Evolutionary conservation across 2,113 vertebrate genomes (phyloP).

Genomic region (Cottus gobio): DNA sequence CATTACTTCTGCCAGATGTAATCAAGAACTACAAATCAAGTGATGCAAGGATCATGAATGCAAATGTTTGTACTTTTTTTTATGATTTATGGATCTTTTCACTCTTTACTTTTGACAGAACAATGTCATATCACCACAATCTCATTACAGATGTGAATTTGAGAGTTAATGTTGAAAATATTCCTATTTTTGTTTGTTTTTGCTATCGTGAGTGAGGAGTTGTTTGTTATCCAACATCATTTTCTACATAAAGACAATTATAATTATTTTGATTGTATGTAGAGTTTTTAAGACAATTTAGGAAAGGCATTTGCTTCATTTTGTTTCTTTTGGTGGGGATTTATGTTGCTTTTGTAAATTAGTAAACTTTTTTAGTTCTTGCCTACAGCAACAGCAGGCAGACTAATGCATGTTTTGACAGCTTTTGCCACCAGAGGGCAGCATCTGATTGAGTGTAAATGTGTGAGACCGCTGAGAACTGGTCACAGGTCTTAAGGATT

Average conservation of each 20-base stretch:
- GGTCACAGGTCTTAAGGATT: background rate
- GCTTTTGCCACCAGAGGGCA: conserved; percentile 28
- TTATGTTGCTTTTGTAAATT: background rate
- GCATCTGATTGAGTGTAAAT: background rate
- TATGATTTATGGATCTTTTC: background rate
- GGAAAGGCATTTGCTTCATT: background rate
- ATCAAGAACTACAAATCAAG: background rate
- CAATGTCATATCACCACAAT: background rate
- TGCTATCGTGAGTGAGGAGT: background rate
- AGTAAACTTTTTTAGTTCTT: no score
- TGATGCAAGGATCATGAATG: background rate
- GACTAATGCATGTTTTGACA: background rate
- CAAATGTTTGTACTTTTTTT: background rate
- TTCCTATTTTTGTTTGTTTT: no score
- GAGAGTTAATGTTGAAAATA: no score
- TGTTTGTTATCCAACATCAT: background rate
- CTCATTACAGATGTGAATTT: no score
- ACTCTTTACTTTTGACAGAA: background rate
- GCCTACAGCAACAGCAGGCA: background rate
- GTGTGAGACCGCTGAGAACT: background rate
- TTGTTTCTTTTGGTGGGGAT: background rate
- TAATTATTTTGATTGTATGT: no score
- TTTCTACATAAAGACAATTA: background rate
- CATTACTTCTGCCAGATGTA: background rate
- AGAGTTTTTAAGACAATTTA: no score